Base-by-base conservation (phyloP, 1,140 invertebrate genomes). In the Macrobrachium rosenbergii region DNA sequence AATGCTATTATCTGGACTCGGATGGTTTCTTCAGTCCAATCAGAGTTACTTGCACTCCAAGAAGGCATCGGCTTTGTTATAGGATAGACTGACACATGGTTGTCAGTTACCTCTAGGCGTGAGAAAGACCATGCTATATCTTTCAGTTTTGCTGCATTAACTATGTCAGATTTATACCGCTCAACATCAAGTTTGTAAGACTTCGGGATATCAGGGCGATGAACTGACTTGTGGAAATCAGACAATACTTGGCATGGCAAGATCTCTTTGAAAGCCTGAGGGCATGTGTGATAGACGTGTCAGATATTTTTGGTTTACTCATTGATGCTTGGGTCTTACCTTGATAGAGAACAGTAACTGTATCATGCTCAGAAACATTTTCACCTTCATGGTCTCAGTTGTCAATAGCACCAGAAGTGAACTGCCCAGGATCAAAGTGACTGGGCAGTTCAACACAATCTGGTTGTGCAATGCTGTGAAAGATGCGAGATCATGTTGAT, bases 281-380 rank as follows among this genome's bases (percentile, higher is more conserved):
- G 78, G 37, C 78, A 81, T 81, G 78, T 23, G 8, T 60, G 19
- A 63, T 58, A 62, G 28, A 58, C 78, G 78, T 62, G 21, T 80
- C 60, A 12, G 78, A 80, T 21, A 59, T 59, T 43, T 80, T 80
- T 11, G 78, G 52, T 80, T 80, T 80, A 37, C 28, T 19, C 7
- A 14, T 80, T 62, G 17, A 62, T 5, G 78, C 60, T 5, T 19
- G 52, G 37, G 78, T 19, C 59, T 80, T 80, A 62, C 64, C 78
- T 62, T 80, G 78, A 43, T 63, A 80, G 21, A 80, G 78, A n/a
- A 79, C 59, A 80, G 52, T 62, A 19, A 80, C 60, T 80, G 59
- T 80, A 62, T 63, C 78, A 80, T 80, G 78, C n/a, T 80, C 78
- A 28, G 78, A 80, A 5, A 80, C 78, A 80, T 62, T 80, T 16